These are phyloP conservation scores for Drosophila repletoides DNA, from an alignment of 1,140 invertebrate species.

Conservation along the genomic window DNA sequence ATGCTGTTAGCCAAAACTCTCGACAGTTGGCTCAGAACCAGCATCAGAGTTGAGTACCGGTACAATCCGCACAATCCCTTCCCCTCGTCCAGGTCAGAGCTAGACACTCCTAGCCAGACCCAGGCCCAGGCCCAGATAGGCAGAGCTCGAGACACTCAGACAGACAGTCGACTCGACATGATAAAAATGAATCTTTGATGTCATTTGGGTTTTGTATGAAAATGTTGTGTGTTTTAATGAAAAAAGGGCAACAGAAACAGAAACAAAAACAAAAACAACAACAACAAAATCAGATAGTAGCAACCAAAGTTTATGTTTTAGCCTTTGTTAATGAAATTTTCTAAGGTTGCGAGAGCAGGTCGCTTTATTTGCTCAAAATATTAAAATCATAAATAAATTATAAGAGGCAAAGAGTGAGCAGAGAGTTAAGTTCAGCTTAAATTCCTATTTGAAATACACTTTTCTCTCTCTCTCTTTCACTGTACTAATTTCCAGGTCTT, in stretches of 20 bases:
- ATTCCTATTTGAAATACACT: conserved; percentile 1
- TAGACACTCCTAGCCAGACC: conserved; percentile 6
- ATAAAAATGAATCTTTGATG: conserved; percentile 80
- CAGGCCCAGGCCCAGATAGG: neutral
- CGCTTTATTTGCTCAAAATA: conserved; percentile 71
- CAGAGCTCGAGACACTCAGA: conserved; percentile 8
- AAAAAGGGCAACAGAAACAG: conserved; percentile 47
- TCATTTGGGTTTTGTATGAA: conserved; percentile 74
- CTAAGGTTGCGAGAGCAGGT: conserved; percentile 26
- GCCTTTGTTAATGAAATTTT: conserved; percentile 73
- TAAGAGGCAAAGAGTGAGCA: neutral
- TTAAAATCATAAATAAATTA: conserved; percentile 72
- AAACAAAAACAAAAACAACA: neutral
- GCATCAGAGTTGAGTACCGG: neutral
- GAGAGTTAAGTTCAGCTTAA: neutral
- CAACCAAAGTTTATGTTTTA: conserved; percentile 46
- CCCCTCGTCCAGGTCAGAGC: conserved; percentile 25
- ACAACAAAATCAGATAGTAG: conserved; percentile 3
- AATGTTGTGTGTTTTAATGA: conserved; percentile 74
- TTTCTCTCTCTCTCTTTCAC: neutral
- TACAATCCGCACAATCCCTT: conserved; percentile 21
- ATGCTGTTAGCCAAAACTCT: conserved; percentile 52
- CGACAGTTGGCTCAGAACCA: conserved; percentile 32
- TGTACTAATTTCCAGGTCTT: neutral
- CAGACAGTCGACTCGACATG: conserved; percentile 54